Evolutionary conservation across 2,113 vertebrate genomes (phyloP).

Genomic region (Antigone vipio): DNA sequence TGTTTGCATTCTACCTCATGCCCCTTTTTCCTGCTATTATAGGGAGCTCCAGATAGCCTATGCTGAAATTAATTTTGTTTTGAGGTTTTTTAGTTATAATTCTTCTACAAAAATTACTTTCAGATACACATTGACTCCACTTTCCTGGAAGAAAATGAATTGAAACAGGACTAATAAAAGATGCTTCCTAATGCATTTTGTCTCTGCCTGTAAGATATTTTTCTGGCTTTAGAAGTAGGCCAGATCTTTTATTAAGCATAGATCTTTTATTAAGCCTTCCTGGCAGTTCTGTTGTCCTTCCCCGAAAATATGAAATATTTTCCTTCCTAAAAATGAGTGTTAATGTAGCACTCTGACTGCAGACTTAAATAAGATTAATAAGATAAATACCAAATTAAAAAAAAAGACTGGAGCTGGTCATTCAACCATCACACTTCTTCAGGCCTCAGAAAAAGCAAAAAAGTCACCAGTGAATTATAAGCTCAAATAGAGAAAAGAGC

Average conservation of each 20-base stretch:
- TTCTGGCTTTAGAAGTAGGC: neutral
- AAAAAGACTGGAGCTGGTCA: neutral
- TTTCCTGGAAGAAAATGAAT: conserved; percentile 1
- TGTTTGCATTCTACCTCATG: neutral
- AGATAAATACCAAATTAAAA: neutral
- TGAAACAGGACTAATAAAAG: neutral
- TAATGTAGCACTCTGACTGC: neutral
- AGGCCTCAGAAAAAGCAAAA: neutral
- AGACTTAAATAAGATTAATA: neutral
- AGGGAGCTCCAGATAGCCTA: neutral
- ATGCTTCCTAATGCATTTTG: neutral
- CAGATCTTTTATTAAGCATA: neutral
- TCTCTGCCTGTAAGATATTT: neutral
- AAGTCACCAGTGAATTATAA: neutral
- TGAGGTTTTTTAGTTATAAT: neutral
- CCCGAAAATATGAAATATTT: neutral
- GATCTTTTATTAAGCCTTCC: neutral
- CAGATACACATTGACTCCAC: neutral
- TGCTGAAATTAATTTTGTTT: neutral
- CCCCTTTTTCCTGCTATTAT: neutral
- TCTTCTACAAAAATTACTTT: neutral
- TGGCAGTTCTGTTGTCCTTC: neutral
- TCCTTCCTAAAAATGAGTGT: neutral
- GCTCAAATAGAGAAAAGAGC: neutral
- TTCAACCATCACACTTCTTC: neutral